A percentile compares a stretch with the other conserved stretches of the same genome.
These are phyloP conservation scores for Oceanodroma tethys DNA, from an alignment of 2,113 vertebrate genomes.

Conservation along the genomic window DNA sequence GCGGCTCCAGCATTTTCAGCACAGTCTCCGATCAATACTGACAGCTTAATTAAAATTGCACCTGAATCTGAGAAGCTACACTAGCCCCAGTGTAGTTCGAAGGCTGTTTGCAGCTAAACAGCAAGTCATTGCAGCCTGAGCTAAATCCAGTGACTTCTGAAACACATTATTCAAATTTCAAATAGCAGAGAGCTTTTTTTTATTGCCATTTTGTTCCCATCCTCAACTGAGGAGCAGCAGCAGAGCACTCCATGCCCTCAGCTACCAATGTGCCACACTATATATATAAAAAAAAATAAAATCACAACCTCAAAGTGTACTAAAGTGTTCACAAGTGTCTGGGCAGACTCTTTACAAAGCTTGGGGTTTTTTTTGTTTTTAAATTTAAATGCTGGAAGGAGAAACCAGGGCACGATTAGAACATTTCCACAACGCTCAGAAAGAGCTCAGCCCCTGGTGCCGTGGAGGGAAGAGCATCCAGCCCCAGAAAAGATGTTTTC, in stretches of 20 bases:
- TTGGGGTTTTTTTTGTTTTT: not conserved
- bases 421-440: not conserved
- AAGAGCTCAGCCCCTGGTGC: not conserved
- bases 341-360: not conserved
- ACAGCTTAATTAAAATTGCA: not conserved
- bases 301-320: not conserved
- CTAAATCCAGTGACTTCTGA: not conserved
- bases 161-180: not conserved
- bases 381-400: not conserved
- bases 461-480: not conserved
- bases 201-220: not conserved
- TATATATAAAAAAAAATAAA: not conserved
- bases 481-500: not conserved
- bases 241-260: not conserved
- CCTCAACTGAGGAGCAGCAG: not conserved
- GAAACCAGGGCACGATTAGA: not conserved
- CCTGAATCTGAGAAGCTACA: not conserved
- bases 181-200: not conserved
- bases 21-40: not conserved
- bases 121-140: not conserved
- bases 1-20: not conserved
- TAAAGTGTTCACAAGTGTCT: not conserved
- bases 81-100: not conserved
- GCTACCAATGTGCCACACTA: not conserved
- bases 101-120: not conserved